These are phyloP conservation scores for Ginglymostoma cirratum DNA, from an alignment of 2,113 vertebrate species.

Conservation along the genomic window DNA sequence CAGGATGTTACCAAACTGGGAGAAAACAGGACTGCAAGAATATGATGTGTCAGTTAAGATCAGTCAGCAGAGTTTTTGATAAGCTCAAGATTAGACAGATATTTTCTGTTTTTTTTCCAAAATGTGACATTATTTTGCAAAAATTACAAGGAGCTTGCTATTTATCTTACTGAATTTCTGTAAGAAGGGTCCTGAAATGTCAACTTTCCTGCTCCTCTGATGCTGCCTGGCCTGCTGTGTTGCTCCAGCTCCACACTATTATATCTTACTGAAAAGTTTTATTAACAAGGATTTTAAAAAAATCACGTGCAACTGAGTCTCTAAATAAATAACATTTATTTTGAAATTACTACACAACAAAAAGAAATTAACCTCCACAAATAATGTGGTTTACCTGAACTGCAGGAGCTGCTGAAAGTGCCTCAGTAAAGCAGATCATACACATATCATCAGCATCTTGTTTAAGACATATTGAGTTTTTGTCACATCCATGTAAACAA, in stretches of 20 bases:
- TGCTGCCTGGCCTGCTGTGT: no score
- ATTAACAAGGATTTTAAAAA: not conserved
- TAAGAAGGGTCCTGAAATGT: no score
- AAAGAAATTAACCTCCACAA: not conserved
- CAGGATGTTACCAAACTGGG: not conserved
- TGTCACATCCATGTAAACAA: conserved; percentile 90
- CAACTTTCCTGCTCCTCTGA: no score
- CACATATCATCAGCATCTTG: conserved; percentile 99
- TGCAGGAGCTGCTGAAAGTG: conserved; percentile 91
- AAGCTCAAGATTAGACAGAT: not conserved
- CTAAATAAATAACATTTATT: not conserved
- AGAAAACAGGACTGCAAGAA: not conserved
- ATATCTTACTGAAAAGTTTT: not conserved
- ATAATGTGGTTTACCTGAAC: conserved; percentile 69
- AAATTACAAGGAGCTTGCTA: not conserved
- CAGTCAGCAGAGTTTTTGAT: not conserved
- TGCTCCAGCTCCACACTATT: no score
- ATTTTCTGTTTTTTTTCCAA: not conserved
- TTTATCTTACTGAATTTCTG: no score
- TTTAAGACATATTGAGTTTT: conserved; percentile 75
- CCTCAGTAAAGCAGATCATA: conserved; percentile 98
- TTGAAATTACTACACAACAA: not conserved
- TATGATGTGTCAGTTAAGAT: not conserved
- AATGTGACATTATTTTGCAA: not conserved
- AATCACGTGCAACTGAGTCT: not conserved